Percentiles rank a stretch among this genome's conserved stretches.
Conservation (phyloP, 2,888 invertebrate species). For the Esperia sulphurella region DNA sequence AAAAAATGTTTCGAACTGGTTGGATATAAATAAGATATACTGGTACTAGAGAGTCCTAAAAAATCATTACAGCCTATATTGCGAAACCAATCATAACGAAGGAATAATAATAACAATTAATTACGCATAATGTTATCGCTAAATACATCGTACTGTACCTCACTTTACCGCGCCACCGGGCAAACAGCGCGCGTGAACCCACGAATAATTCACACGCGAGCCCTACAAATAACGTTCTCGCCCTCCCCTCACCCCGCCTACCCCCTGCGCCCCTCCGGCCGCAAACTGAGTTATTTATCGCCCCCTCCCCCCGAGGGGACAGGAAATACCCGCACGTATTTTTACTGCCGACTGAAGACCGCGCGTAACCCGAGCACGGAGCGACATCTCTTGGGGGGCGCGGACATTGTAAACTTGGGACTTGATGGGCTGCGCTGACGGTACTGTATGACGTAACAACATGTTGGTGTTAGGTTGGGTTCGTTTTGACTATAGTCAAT, state of each 20-base stretch:
- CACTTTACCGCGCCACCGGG: constrained; percentile 17
- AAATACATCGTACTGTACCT: background rate
- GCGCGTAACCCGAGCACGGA: constrained; percentile 24
- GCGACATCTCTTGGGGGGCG: constrained; percentile 63
- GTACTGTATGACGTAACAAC: background rate
- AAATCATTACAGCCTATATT: too few relatives aligned
- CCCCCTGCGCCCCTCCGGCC: constrained; percentile 34
- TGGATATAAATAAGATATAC: too few relatives aligned
- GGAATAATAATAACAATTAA: background rate
- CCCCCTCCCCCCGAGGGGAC: constrained; percentile 58
- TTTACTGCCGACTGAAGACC: constrained; percentile 65
- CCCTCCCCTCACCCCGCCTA: constrained; percentile 29
- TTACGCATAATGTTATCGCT: background rate
- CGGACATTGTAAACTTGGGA: background rate
- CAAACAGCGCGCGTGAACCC: constrained; percentile 76
- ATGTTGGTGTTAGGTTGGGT: too few relatives aligned
- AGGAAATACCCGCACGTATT: constrained; percentile 75
- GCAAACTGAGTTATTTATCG: constrained; percentile 77
- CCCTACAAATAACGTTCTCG: constrained; percentile 71
- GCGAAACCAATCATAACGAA: too few relatives aligned
- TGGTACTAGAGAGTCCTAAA: too few relatives aligned
- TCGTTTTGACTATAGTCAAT: too few relatives aligned
- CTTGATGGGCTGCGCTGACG: background rate
- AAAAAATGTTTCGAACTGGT: too few relatives aligned
- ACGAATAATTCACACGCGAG: constrained; percentile 79